Base-by-base conservation (phyloP, 2,113 vertebrate species). In the Proteles cristata region DNA sequence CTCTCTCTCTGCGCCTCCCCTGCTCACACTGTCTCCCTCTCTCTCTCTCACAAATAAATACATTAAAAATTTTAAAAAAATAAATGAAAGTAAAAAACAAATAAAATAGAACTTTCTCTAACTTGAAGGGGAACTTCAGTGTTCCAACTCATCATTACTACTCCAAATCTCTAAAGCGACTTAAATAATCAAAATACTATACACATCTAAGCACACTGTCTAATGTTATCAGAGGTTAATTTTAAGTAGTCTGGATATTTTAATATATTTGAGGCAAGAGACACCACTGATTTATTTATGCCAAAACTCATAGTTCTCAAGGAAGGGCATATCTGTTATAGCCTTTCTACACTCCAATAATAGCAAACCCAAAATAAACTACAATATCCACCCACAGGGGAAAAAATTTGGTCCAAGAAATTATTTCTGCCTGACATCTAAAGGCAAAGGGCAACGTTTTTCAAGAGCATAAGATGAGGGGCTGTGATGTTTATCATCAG, bases 291-390 rank as follows among this genome's bases (percentile, higher is more conserved):
- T 73, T 97, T 98, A 98, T 98, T 98, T 98, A 98, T 96, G 98
- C 93, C 25, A 65, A 43, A 97, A 97, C 73, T 91, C 89, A 16
- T 39, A 96, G 95, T 98, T 98, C 97, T 98, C 97, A 91, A 96
- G 96, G 97, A 97, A 97, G 92, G 81, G 94, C 90, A 61, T 92
- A 98, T 97, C 97, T 97, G 95, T 97, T 95, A 74, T 43, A 98
- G 92, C 1, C 53, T 95, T 98, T 98, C 94, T 98, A 97, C 93
- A 97, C 91, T 94, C 97, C 97, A 92, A 97, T 53, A 95, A 97
- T 39, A 95, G 93, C 85, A 97, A 95, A 95, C 96, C 97, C 98
- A 98, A 98, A 97, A 85, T 98, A 98, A 99, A 98, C 92, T 88
- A 96, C 26, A 97, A 90, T 25, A 96, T 97, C 93, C 25, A 93